Percentiles rank a stretch among this genome's conserved stretches.
phyloP scores from a whole-genome alignment of 2,797 vertebrate genomes.

The Pipistrellus pygmaeus region DNA sequence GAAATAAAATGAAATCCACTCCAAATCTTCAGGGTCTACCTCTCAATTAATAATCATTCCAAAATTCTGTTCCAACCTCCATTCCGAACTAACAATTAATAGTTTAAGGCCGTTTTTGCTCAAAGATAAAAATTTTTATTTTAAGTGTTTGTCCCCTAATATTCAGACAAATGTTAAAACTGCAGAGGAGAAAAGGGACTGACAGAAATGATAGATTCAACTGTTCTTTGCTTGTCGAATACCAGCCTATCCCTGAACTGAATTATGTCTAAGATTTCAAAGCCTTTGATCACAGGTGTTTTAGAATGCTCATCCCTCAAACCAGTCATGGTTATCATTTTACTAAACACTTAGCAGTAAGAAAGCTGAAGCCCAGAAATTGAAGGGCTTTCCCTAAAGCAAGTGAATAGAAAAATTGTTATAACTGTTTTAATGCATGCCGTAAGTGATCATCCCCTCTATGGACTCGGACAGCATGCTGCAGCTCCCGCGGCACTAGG shows the following conservation, averaged over 20 bases:
- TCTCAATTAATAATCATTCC: background rate
- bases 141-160: background rate
- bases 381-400: slow-evolving; percentile 2
- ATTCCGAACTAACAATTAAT: slow-evolving; percentile 1
- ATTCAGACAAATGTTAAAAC: slow-evolving; percentile 32
- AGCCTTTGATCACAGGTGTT: background rate
- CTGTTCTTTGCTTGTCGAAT: background rate
- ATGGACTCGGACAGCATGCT: background rate
- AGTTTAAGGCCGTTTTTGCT: slow-evolving; percentile 17
- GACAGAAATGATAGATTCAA: background rate
- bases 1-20: slow-evolving; percentile 46
- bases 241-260: background rate
- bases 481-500: background rate
- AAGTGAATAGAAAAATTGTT: background rate
- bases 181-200: background rate
- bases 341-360: slow-evolving; percentile 17
- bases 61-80: slow-evolving; percentile 15
- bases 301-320: background rate
- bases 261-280: slow-evolving; percentile 47
- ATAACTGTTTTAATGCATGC: background rate
- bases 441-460: background rate
- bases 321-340: background rate
- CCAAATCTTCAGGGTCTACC: background rate
- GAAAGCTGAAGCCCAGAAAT: slow-evolving; percentile 19
- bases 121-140: background rate